Evolutionary conservation across 1,140 invertebrate species (phyloP).

Genomic region (Drosophila eugracilis): DNA sequence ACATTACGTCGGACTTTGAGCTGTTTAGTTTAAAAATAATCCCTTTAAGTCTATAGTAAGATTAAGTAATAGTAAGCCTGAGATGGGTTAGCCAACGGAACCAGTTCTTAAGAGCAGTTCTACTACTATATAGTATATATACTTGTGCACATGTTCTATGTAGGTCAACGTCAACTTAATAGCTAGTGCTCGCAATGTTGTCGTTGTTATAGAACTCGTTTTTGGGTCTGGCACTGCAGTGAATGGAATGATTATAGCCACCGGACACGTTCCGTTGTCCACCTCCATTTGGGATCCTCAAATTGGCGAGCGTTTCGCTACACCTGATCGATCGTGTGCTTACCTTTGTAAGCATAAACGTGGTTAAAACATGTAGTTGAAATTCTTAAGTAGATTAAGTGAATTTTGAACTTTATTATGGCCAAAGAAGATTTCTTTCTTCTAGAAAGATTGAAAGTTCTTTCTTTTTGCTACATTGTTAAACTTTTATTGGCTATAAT

Average conservation of each 20-base stretch:
- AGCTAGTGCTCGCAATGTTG: background rate
- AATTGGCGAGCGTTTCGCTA: conserved; percentile 20
- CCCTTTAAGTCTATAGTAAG: background rate
- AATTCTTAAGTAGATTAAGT: background rate
- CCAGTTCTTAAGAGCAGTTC: conserved; percentile 1
- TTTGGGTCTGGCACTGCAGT: conserved; percentile 15
- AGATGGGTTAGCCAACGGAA: too few relatives aligned
- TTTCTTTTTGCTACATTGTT: too few relatives aligned
- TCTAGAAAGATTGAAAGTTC: too few relatives aligned
- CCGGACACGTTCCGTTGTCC: background rate
- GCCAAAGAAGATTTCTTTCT: too few relatives aligned
- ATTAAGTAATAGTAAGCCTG: too few relatives aligned
- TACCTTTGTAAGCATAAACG: background rate
- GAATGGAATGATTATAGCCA: conserved; percentile 2
- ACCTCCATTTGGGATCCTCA: conserved; percentile 2
- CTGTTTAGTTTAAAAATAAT: background rate
- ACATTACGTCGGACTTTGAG: background rate
- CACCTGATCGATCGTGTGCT: conserved; percentile 3
- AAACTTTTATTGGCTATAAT: too few relatives aligned
- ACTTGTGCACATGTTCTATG: conserved; percentile 6
- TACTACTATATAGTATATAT: background rate
- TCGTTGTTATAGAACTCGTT: conserved; percentile 32
- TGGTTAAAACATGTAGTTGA: background rate
- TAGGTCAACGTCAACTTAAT: conserved; percentile 38
- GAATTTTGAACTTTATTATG: too few relatives aligned